Evolutionary conservation across 2,797 vertebrate genomes (phyloP).

Genomic region (Sebastes matsubarae): DNA sequence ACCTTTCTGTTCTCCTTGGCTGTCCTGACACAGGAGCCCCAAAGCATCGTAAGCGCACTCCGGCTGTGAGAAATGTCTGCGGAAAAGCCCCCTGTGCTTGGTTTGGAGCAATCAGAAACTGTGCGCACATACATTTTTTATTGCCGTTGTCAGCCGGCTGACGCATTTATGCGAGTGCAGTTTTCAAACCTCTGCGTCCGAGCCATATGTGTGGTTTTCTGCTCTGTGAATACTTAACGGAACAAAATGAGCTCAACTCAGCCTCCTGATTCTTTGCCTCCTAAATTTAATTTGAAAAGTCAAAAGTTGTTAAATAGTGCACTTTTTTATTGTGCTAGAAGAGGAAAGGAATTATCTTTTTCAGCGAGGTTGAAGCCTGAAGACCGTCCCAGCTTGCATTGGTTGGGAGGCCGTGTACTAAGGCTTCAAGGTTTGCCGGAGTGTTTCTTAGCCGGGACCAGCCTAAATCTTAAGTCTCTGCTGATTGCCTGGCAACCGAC

Average conservation of each 20-base stretch:
- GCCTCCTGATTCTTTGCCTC: constrained; percentile 19
- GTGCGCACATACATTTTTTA: constrained; percentile 32
- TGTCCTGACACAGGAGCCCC: constrained; percentile 12
- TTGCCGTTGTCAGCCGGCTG: constrained; percentile 58
- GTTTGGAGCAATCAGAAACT: constrained; percentile 22
- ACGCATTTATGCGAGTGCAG: constrained; percentile 28
- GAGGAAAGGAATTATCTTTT: constrained; percentile 3
- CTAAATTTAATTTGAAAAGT: constrained; percentile 23
- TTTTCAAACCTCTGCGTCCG: constrained; percentile 36
- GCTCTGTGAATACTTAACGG: constrained; percentile 41
- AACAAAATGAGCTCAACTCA: constrained; percentile 57
- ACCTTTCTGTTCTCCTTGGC: constrained; percentile 9
- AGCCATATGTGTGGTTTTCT: constrained; percentile 54
- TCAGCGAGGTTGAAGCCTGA: neutral
- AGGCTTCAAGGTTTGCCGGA: neutral
- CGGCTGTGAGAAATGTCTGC: constrained; percentile 42
- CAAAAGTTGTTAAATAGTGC: neutral
- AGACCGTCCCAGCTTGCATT: neutral
- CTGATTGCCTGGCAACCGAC: neutral
- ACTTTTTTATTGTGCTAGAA: constrained; percentile 1
- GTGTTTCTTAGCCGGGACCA: neutral
- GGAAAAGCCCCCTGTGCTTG: constrained; percentile 45
- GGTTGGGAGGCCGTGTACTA: neutral
- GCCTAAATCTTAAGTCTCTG: neutral
- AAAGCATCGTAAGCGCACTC: constrained; percentile 49